Percentiles rank a stretch among this genome's conserved stretches.
Conservation (phyloP, 2,888 invertebrate species). For the Diadromus collaris region DNA sequence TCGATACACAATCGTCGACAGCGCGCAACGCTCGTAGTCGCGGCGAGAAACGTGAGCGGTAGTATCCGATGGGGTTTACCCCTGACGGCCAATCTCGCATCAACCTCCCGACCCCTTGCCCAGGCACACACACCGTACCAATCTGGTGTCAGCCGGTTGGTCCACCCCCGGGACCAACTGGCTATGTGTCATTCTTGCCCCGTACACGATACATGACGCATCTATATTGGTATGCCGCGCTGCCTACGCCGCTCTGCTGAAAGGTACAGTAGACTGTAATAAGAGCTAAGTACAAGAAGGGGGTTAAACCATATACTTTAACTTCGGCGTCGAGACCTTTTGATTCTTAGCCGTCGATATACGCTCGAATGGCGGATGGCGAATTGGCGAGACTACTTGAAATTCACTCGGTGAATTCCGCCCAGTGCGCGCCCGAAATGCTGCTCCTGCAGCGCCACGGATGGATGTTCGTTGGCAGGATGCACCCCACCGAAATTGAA, state of each 20-base stretch:
- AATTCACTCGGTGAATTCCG: slow-evolving; percentile 74
- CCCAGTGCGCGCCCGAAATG: slow-evolving; percentile 52
- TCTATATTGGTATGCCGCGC: background rate
- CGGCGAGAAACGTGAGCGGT: slow-evolving; percentile 21
- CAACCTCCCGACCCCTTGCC: background rate
- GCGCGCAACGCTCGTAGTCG: slow-evolving; percentile 38
- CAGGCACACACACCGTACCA: slow-evolving; percentile 11
- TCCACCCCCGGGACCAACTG: slow-evolving; percentile 21
- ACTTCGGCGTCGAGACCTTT: too few relatives aligned
- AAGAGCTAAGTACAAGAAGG: background rate
- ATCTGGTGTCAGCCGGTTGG: background rate
- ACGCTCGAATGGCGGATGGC: slow-evolving; percentile 46
- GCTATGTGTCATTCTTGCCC: slow-evolving; percentile 44
- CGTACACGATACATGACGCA: slow-evolving; percentile 34
- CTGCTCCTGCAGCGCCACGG: slow-evolving; percentile 34
- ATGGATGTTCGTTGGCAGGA: slow-evolving; percentile 45
- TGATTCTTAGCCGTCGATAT: background rate
- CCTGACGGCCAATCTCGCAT: slow-evolving; percentile 7
- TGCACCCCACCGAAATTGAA: slow-evolving; percentile 72
- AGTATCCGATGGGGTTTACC: slow-evolving; percentile 53
- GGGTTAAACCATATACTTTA: slow-evolving; percentile 32
- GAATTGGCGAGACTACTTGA: slow-evolving; percentile 73
- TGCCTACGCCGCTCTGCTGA: background rate
- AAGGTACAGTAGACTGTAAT: background rate
- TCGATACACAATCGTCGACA: slow-evolving; percentile 64